phyloP scores from a whole-genome alignment of 2,888 invertebrate genomes.

The Microplitis manilae region DNA sequence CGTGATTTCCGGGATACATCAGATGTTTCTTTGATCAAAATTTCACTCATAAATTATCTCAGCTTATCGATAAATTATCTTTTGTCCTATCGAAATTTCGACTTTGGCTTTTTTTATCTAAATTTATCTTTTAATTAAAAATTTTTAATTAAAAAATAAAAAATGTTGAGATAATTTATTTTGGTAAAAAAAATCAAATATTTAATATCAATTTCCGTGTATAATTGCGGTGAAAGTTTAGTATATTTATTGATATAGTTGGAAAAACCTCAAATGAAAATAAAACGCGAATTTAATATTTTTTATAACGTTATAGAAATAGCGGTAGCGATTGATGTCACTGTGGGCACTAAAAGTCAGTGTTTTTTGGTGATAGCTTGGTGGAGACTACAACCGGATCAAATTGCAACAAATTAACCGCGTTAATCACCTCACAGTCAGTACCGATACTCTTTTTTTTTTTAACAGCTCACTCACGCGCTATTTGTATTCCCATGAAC shows the following conservation, averaged over 20 bases:
- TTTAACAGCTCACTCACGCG: conserved; percentile 44
- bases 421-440: conserved; percentile 63
- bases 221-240: neutral
- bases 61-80: too few relatives aligned
- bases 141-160: conserved; percentile 7
- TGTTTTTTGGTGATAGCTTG: conserved; percentile 31
- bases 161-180: neutral
- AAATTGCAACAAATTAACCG: conserved; percentile 68
- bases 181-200: neutral
- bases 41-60: conserved; percentile 22
- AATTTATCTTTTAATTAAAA: too few relatives aligned
- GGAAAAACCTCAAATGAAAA: neutral
- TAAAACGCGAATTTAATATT: neutral
- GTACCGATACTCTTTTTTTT: conserved; percentile 54
- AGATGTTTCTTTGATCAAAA: conserved; percentile 31
- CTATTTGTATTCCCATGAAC: conserved; percentile 17
- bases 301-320: neutral
- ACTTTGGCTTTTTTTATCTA: too few relatives aligned
- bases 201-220: neutral
- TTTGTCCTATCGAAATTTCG: too few relatives aligned
- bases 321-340: neutral
- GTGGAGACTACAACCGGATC: conserved; percentile 53
- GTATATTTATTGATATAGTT: neutral
- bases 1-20: conserved; percentile 31
- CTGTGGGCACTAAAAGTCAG: neutral